Evolutionary conservation across 2,888 invertebrate species (phyloP), one percentile per base, ranked within the genome.

Genomic region (Fabriciana adippe): DNA sequence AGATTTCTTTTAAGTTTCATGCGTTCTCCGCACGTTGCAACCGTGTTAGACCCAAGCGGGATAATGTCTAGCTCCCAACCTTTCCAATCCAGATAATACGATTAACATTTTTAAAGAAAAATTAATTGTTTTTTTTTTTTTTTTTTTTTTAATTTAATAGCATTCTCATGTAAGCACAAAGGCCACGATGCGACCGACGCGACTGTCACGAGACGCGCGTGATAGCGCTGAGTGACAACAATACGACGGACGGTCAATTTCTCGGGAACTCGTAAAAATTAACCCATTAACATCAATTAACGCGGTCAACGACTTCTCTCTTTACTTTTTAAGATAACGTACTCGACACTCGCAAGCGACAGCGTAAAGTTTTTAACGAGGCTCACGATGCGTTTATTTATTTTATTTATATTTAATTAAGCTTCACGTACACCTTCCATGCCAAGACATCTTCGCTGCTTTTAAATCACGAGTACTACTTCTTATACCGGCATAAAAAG

Each of bases 211-310:
- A n/a, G 18, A 53, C 57, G 45, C 55, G 55, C 62, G 67, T 63
- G 62, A 54, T 57, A 35, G 56, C 18, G 35, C 16, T 21, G 15
- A 57, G 47, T 55, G 45, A 55, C 41, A 18, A 51, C 50, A 61
- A 51, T 51, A 51, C 35, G 51, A 31, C 26, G 47, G 26, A 18
- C 31, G 53, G 35, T 53, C 47, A 47, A 57, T 66, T 66, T 66
- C 66, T 66, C 61, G 67, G 47, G 66, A 66, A 63, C 65, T 70
- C 63, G 66, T 84, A 79, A 84, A 80, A 85, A 88, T 88, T 88
- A 87, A 85, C 84, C 86, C 82, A 87, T 88, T 88, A 88, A 87
- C 87, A 84, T 81, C 82, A 86, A 87, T 88, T 86, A 83, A 75
- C 60, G 41, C 67, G 66, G 59, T 47, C 59, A 50, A 47, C 21